Evolutionary conservation across 2,113 vertebrate species (phyloP), one percentile per base, ranked within the genome.

Genomic region (Osmerus eperlanus): DNA sequence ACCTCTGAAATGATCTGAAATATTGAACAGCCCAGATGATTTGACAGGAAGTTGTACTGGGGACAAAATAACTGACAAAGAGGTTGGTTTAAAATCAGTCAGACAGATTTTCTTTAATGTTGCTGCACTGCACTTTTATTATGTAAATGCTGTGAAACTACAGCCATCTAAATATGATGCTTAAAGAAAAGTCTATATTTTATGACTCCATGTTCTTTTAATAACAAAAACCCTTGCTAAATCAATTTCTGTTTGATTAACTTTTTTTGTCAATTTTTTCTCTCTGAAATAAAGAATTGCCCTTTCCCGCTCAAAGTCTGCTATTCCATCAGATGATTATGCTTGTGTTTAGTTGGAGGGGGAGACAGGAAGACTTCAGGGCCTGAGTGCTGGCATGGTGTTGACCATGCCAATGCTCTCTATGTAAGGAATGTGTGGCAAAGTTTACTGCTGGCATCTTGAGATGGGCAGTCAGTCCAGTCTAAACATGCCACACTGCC

Each of bases 391-490:
- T 89, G 81, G 83, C 85, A 86, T 67, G 66, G 63, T 18, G 82
- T 74, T 86, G 85, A 87, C 85, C 86, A 72, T 41, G 63, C 76
- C 58, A 29, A 72, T 56, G 72, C 74, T 78, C 78, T 66, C 80
- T 81, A 78, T 88, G 79, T 86, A 82, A 85, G 88, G 88, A 90
- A 91, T 88, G 87, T 87, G 86, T 87, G 85, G 88, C 88, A 89
- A 87, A 90, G 87, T 87, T 90, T 90, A 90, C 89, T 89, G 78
- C 81, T 89, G 90, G 90, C 88, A 90, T 87, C 73, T 77, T 80
- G 84, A 76, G 82, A 78, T 81, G 81, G 83, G 73, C 86, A 90
- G 86, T 89, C 82, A 86, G 79, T 78, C 78, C 78, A 25, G 82
- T 78, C 78, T 82, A 81, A 75, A 72, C 59, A 79, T 85, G 84